phyloP scores from a whole-genome alignment of 2,797 vertebrate genomes.

The Microchirus variegatus region DNA sequence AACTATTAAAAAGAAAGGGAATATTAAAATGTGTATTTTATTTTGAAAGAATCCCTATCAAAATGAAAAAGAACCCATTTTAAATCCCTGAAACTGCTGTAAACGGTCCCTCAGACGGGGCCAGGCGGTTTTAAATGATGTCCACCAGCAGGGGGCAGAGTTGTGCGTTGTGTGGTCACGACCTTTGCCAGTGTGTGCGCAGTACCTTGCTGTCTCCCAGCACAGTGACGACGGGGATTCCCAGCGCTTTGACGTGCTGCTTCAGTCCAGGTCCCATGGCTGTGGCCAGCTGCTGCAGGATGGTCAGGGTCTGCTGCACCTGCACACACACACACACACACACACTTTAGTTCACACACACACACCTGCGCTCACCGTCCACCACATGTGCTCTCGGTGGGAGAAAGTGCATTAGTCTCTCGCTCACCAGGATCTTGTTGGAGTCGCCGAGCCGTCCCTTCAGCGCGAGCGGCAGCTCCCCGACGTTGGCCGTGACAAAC shows the following conservation, averaged over 20 bases:
- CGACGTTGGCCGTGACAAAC: constrained; percentile 91
- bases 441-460: constrained; percentile 94
- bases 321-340: constrained; percentile 50
- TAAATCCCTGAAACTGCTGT: no score
- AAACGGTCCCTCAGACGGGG: no score
- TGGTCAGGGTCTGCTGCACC: constrained; percentile 93
- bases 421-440: constrained; percentile 94
- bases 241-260: constrained; percentile 91
- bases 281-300: constrained; percentile 92
- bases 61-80: no score
- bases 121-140: no score
- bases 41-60: no score
- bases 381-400: no score
- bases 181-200: no score
- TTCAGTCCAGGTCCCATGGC: constrained; percentile 94
- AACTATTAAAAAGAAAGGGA: no score
- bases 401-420: no score
- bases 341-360: not conserved
- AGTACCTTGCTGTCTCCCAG: constrained; percentile 98
- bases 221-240: constrained; percentile 91
- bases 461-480: constrained; percentile 90
- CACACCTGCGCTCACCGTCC: no score
- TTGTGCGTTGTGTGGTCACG: constrained; percentile 3
- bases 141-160: no score
- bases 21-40: no score